Conservation (phyloP, 2,888 invertebrate genomes). For the Tachina grossa region DNA sequence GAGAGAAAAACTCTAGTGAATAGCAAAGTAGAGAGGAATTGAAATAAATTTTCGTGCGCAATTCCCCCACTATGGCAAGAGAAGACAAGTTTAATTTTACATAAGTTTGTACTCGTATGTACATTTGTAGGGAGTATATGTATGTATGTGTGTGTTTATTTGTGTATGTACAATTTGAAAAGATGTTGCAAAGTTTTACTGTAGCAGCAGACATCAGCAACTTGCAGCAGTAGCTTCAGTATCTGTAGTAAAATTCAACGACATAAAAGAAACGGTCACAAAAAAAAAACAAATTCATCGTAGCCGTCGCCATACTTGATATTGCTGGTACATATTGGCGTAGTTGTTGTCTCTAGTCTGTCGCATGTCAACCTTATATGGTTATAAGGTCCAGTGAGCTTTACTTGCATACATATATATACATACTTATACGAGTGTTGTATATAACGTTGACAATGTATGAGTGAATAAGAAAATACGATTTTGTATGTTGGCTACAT, state of each 20-base stretch:
- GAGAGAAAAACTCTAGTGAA: slow-evolving; percentile 15
- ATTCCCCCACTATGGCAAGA: slow-evolving; percentile 2
- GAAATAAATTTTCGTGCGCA: slow-evolving; percentile 34
- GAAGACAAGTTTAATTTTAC: neutral
- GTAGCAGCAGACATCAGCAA: slow-evolving; percentile 19
- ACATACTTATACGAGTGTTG: slow-evolving; percentile 7
- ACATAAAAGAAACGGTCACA: slow-evolving; percentile 67
- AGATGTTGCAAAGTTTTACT: slow-evolving; percentile 33
- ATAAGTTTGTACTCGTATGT: neutral
- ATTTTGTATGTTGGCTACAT: slow-evolving; percentile 21
- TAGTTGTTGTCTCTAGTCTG: slow-evolving; percentile 54
- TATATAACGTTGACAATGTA: slow-evolving; percentile 64
- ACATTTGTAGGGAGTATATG: too few species aligned
- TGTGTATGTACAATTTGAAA: neutral
- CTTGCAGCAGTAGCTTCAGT: slow-evolving; percentile 25
- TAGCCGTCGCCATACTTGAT: slow-evolving; percentile 39
- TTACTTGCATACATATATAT: slow-evolving; percentile 15
- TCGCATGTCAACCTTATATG: slow-evolving; percentile 71
- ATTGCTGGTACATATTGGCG: slow-evolving; percentile 23
- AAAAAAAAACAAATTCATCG: slow-evolving; percentile 39
- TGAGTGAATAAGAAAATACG: slow-evolving; percentile 65
- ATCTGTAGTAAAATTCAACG: slow-evolving; percentile 56
- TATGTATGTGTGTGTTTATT: neutral
- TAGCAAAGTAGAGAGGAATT: slow-evolving; percentile 14
- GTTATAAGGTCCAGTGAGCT: slow-evolving; percentile 69